Percentiles rank a stretch among this genome's conserved stretches.
These are phyloP conservation scores for Emys orbicularis DNA, from an alignment of 2,797 vertebrate species.

Conservation along the genomic window DNA sequence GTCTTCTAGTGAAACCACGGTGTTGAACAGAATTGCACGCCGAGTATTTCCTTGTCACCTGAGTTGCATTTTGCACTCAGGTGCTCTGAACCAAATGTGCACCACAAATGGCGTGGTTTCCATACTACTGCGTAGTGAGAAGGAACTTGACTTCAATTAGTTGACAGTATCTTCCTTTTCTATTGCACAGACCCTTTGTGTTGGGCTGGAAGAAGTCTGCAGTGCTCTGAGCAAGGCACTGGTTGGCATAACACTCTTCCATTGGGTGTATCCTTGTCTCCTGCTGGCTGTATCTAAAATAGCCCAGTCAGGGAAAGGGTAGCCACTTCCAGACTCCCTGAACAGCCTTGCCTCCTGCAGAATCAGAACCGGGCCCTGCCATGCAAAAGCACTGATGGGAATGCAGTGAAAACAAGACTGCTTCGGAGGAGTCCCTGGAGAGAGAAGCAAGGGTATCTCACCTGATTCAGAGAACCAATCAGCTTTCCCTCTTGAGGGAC, in stretches of 20 bases:
- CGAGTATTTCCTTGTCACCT: background rate
- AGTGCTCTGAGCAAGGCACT: background rate
- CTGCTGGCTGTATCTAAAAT: background rate
- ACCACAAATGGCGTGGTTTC: background rate
- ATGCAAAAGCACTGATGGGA: background rate
- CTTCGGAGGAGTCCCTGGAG: background rate
- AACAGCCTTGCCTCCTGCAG: background rate
- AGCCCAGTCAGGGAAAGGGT: background rate
- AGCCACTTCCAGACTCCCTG: background rate
- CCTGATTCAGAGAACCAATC: rapidly evolving
- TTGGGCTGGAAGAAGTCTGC: background rate
- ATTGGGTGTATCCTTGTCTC: background rate
- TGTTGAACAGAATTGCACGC: background rate
- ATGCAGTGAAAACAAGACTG: background rate
- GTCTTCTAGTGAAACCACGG: background rate
- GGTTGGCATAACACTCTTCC: background rate
- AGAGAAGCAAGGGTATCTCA: background rate
- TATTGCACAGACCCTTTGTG: background rate
- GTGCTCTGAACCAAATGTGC: background rate
- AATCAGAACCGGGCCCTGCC: background rate
- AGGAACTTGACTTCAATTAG: background rate
- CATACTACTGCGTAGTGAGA: background rate
- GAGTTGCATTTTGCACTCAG: background rate
- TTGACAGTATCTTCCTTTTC: background rate
- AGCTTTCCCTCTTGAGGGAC: background rate